Evolutionary conservation across 2,797 vertebrate genomes (phyloP), one percentile per base, ranked within the genome.

Genomic region (Acomys russatus): DNA sequence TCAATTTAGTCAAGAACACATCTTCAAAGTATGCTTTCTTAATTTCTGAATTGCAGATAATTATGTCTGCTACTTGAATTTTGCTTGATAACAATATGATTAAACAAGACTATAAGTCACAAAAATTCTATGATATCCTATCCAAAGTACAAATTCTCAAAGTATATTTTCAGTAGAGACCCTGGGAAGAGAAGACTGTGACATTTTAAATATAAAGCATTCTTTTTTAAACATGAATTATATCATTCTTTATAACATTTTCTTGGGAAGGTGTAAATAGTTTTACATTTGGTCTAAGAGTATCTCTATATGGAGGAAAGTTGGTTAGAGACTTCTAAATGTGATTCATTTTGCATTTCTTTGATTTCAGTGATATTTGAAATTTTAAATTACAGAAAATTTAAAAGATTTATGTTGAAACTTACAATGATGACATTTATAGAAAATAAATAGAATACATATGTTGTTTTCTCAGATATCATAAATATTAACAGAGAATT

Each of bases 401-500:
- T 97, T 63, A 92, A 95, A 79, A 91, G 95, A 9, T 68, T 70
- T 94, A 93, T 33, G 33, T n/a, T 96, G 23, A 96, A 61, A 90
- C 97, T 97, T 94, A 94, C 86, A 35, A 97, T 63, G 96, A 85
- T 77, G 93, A 10, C 10, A 94, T 97, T 97, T 97, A 88, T 83
- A 95, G 22, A 83, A 71, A 96, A 79, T 59, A 96, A 94, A 91
- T 93, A 80, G 66, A 90, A 59, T 91, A 95, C 79, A 77, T 56
- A 33, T 6, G 73, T 91, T 97, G 9, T 92, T 86, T 90, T 88
- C 25, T 92, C 5, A 64, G n/a, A 51, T 82, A 78, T 94, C 63
- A 80, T 68, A 96, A 84, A 73, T n/a, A 74, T 33, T 97, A 94
- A 84, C 17, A 94, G 14, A 92, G 6, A 56, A 25, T 91, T 92